Percentiles rank a stretch among this genome's conserved stretches.
These are phyloP conservation scores for Lipotes vexillifer DNA, from an alignment of 2,113 vertebrate species.

Conservation along the genomic window DNA sequence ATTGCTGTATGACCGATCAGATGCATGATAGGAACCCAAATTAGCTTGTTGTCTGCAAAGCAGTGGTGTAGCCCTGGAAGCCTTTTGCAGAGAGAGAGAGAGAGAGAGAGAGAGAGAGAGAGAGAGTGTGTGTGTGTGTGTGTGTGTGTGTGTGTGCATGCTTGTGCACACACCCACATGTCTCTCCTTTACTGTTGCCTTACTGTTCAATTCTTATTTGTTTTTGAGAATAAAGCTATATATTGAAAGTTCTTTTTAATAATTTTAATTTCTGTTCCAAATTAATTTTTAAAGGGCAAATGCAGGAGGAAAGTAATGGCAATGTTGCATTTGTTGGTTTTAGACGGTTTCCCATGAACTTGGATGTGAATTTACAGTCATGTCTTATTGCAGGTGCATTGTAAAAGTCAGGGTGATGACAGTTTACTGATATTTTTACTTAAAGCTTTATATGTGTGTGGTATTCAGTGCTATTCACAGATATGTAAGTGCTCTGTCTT, in stretches of 20 bases:
- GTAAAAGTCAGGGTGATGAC: conserved; percentile 52
- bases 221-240: conserved; percentile 49
- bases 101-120: too few species aligned
- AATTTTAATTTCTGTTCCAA: conserved; percentile 57
- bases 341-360: conserved; percentile 26
- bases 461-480: conserved; percentile 60
- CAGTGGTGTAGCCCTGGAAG: conserved; percentile 88
- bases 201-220: conserved; percentile 59
- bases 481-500: conserved; percentile 54
- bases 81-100: conserved; percentile 76
- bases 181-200: conserved; percentile 34
- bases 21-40: conserved; percentile 99
- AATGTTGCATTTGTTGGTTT: conserved; percentile 3
- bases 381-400: conserved; percentile 39
- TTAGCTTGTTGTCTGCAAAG: conserved; percentile 99
- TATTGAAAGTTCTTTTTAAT: conserved; percentile 42
- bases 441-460: conserved; percentile 57
- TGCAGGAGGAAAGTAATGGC: background rate
- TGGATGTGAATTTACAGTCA: conserved; percentile 53
- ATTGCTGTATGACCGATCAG: conserved; percentile 99
- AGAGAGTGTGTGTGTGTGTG: conserved; percentile 15
- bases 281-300: conserved; percentile 53
- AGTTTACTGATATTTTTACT: conserved; percentile 17
- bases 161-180: background rate
- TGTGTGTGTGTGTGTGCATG: background rate